These are phyloP conservation scores for Cetonia aurata DNA, from an alignment of 2,888 invertebrate species.

Conservation along the genomic window DNA sequence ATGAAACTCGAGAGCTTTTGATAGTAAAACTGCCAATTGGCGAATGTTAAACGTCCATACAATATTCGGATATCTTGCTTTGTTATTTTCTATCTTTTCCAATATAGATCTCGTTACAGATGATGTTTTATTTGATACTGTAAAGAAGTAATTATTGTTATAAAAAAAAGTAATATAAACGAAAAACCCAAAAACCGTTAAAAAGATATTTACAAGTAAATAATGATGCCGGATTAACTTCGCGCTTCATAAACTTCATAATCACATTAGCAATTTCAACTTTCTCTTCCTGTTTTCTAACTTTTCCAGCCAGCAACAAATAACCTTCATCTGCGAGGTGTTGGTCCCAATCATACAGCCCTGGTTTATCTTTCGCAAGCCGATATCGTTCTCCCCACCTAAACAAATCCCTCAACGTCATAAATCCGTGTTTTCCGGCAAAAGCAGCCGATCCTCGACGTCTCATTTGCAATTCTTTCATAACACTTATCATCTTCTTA, in stretches of 20 bases:
- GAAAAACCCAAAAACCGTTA: neutral
- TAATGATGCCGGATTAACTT: conserved; percentile 77
- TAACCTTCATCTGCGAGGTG: conserved; percentile 97
- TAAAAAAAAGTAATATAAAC: conserved; percentile 34
- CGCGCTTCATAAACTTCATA: conserved; percentile 83
- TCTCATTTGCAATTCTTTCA: conserved; percentile 86
- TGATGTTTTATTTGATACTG: conserved; percentile 76
- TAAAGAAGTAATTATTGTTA: conserved; percentile 42
- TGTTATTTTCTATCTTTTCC: conserved; percentile 72
- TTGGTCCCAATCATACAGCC: conserved; percentile 95
- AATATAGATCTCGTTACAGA: conserved; percentile 81
- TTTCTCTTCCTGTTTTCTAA: conserved; percentile 86
- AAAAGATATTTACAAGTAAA: conserved; percentile 71
- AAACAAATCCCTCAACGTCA: conserved; percentile 95
- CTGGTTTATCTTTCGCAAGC: conserved; percentile 73
- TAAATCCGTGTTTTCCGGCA: conserved; percentile 92
- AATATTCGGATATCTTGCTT: conserved; percentile 79
- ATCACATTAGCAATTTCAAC: conserved; percentile 84
- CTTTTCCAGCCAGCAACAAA: conserved; percentile 92
- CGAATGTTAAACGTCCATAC: conserved; percentile 97
- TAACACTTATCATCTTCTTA: conserved; percentile 90
- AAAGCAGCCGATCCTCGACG: conserved; percentile 90
- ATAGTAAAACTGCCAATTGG: conserved; percentile 80
- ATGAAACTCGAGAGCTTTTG: conserved; percentile 88
- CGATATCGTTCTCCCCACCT: conserved; percentile 97